These are phyloP conservation scores for Diaprepes abbreviatus DNA, from an alignment of 2,888 invertebrate species.

Conservation along the genomic window DNA sequence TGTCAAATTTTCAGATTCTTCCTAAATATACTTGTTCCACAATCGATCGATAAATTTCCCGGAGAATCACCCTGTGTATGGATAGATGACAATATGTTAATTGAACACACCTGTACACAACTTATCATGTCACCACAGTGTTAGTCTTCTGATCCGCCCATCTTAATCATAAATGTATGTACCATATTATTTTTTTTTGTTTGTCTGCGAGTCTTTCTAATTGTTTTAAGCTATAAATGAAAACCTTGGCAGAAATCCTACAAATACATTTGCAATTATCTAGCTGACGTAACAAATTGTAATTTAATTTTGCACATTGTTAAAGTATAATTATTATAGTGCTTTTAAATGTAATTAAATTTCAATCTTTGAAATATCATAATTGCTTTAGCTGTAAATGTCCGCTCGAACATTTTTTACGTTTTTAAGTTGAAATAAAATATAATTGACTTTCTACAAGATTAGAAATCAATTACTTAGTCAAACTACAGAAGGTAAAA, in stretches of 20 bases:
- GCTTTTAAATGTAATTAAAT: not conserved
- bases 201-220: not conserved
- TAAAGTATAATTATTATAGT: constrained; percentile 4
- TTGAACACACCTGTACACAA: too few relatives aligned
- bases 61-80: too few relatives aligned
- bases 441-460: not conserved
- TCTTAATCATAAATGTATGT: not conserved
- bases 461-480: too few relatives aligned
- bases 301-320: not conserved
- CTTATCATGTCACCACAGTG: too few relatives aligned
- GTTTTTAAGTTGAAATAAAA: not conserved
- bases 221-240: not conserved
- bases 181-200: not conserved
- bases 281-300: not conserved
- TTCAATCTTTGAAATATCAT: not conserved
- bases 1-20: too few relatives aligned
- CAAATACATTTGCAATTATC: constrained; percentile 14
- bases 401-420: not conserved
- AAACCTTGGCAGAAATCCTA: constrained; percentile 7
- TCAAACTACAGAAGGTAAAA: too few relatives aligned
- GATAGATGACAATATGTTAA: too few relatives aligned
- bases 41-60: too few relatives aligned
- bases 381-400: not conserved
- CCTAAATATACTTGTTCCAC: too few relatives aligned
- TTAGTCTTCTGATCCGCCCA: too few relatives aligned